Evolutionary conservation across 2,888 invertebrate species (phyloP).

Genomic region (Gari tellinella): DNA sequence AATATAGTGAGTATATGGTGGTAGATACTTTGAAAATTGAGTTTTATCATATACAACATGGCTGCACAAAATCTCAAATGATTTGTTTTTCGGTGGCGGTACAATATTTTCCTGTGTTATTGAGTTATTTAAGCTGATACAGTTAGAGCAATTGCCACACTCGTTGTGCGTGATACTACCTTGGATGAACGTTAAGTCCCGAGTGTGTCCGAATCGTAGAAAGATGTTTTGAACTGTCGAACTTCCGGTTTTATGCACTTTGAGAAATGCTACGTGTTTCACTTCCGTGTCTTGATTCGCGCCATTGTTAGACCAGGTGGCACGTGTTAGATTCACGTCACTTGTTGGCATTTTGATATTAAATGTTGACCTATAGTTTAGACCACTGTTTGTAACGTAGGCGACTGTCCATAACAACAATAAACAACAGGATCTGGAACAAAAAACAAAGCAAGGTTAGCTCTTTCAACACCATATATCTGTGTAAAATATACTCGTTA

Average conservation of each 20-base stretch:
- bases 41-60: conserved; percentile 59
- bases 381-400: no score
- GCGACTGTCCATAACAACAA: no score
- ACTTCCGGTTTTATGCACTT: conserved; percentile 67
- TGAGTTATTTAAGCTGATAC: conserved; percentile 42
- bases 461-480: no score
- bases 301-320: no score
- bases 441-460: no score
- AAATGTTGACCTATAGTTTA: no score
- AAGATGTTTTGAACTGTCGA: conserved; percentile 62
- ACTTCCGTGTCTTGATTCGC: no score
- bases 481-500: no score
- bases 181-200: conserved; percentile 58
- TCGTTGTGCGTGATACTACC: conserved; percentile 19
- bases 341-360: no score
- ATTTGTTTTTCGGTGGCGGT: conserved; percentile 51
- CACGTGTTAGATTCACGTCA: no score
- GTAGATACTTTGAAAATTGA: conserved; percentile 55
- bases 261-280: conserved; percentile 59
- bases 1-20: conserved; percentile 55
- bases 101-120: conserved; percentile 37
- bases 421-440: no score
- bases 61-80: conserved; percentile 60
- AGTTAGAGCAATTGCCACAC: conserved; percentile 38
- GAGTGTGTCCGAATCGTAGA: conserved; percentile 51